Percentiles rank a stretch among this genome's conserved stretches.
Conservation (phyloP, 2,888 invertebrate species). For the Eupithecia subfuscata region DNA sequence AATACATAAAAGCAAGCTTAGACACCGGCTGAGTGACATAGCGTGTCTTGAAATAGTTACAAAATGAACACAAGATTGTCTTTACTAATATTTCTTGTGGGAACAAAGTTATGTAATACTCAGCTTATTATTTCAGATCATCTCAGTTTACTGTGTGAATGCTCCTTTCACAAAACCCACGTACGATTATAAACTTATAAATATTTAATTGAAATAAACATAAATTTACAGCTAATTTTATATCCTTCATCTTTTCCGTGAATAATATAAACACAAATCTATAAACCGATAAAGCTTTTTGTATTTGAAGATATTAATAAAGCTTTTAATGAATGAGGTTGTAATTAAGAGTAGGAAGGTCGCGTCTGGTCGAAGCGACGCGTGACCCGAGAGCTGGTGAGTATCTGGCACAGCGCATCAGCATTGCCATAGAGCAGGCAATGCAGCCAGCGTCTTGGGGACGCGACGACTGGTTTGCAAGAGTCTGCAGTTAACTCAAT, state of each 20-base stretch:
- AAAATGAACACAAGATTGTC: slow-evolving; percentile 7
- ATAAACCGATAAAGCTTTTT: background rate
- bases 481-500: no score
- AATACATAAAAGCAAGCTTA: background rate
- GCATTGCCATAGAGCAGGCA: no score
- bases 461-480: no score
- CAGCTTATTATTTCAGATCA: slow-evolving; percentile 11
- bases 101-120: slow-evolving; percentile 4
- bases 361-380: no score
- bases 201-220: background rate
- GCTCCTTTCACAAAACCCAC: background rate
- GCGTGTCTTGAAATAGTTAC: slow-evolving; percentile 12
- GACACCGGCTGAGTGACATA: background rate
- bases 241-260: background rate
- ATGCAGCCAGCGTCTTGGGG: no score
- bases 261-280: background rate
- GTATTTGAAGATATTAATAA: background rate
- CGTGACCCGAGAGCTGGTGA: no score
- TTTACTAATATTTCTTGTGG: slow-evolving; percentile 10
- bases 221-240: background rate
- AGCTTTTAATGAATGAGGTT: no score
- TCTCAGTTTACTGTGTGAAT: slow-evolving; percentile 4
- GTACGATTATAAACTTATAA: slow-evolving; percentile 24
- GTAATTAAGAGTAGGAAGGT: no score
- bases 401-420: no score